phyloP scores from a whole-genome alignment of 2,797 vertebrate genomes.

The Pangasius macronema region DNA sequence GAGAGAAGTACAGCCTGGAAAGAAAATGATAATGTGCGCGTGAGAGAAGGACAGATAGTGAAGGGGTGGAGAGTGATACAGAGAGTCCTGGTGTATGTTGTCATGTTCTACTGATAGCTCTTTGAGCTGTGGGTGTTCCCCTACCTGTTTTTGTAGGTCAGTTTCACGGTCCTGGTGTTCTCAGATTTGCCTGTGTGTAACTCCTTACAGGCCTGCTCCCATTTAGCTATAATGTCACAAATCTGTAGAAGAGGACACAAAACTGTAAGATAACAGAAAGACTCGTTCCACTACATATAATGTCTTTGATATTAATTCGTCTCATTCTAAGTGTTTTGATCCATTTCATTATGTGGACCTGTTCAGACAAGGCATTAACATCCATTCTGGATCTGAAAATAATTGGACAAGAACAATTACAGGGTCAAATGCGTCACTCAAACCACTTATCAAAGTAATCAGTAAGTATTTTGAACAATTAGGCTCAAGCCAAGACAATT shows the following conservation, averaged over 20 bases:
- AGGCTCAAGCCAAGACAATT: not conserved
- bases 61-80: not conserved
- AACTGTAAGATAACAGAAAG: not conserved
- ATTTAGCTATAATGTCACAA: conserved; percentile 98
- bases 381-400: not conserved
- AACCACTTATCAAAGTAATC: not conserved
- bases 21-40: not conserved
- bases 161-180: conserved; percentile 88
- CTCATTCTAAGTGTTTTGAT: not conserved
- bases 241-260: conserved; percentile 72
- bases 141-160: conserved; percentile 97
- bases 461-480: not conserved
- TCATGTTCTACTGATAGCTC: not conserved
- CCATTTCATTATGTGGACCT: not conserved
- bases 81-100: not conserved
- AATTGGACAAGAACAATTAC: not conserved
- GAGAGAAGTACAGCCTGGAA: conserved; percentile 90
- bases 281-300: not conserved
- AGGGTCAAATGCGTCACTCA: not conserved
- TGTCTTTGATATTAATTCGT: not conserved
- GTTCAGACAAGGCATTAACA: not conserved
- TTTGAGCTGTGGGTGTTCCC: not conserved
- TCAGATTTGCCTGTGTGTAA: conserved; percentile 93
- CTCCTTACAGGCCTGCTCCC: conserved; percentile 96
- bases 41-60: not conserved